Evolutionary conservation across 2,797 vertebrate genomes (phyloP), one percentile per base, ranked within the genome.

Genomic region (Silurus lanzhouensis): DNA sequence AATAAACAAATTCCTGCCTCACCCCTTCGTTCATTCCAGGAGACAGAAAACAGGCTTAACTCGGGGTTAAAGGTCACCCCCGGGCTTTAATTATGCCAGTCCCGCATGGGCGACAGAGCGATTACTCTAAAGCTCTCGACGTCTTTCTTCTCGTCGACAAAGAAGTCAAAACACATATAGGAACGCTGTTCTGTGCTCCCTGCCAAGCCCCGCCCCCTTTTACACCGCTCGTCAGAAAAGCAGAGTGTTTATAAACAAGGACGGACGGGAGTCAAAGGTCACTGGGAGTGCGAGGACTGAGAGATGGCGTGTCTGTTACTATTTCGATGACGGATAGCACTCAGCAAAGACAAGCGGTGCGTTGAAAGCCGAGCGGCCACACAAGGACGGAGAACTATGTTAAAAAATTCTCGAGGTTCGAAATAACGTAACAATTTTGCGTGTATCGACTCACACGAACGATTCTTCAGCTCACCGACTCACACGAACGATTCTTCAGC

Each of bases 71-170:
- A 90, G 94, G 93, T 94, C 92, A 87, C 86, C 83, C 89, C 84
- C 9, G 71, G 71, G 90, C 91, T 93, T 94, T 93, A 93, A 93
- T 95, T 94, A 94, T 19, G 91, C 90, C 88, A 92, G 84, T 86
- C 91, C 91, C 90, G 85, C 82, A 86, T 86, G 90, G 68, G 92
- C 92, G 87, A 86, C 82, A 63, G 20, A 89, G 88, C 84, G 92
- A 94, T 95, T 94, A 93, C 92, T 93, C 92, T 91, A 92, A 93
- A 94, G 92, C 89, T 88, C 86, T 90, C 91, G 90, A 92, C 93
- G 91, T 92, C 91, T 89, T 86, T 89, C 81, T 90, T 91, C 84
- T 81, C 60, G 87, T 86, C 90, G 92, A 91, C 90, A 91, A 89
- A 90, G 87, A 92, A 91, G 90, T 89, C 86, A 91, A 89, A 88